Percentiles rank a stretch among this genome's conserved stretches.
phyloP scores from a whole-genome alignment of 1,140 invertebrate genomes.

The Pseudomyrmex flavicornis region DNA sequence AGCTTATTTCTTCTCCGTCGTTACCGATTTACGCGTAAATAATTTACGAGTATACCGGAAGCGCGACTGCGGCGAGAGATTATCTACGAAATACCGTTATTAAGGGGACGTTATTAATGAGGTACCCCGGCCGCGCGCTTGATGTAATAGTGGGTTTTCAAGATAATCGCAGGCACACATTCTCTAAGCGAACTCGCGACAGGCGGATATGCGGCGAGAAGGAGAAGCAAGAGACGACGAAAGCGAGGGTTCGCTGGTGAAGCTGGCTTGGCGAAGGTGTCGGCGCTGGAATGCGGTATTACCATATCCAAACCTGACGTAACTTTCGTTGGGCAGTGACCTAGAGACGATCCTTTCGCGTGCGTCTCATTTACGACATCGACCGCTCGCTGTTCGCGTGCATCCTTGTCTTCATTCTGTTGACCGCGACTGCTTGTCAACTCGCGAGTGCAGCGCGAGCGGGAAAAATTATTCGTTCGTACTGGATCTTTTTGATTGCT shows the following conservation, averaged over 20 bases:
- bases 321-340: conserved; percentile 80
- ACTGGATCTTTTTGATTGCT: conserved; percentile 1
- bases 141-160: conserved; percentile 65
- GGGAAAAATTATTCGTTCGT: conserved; percentile 7
- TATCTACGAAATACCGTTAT: conserved; percentile 68
- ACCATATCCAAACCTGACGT: conserved; percentile 80
- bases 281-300: conserved; percentile 79
- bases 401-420: conserved; percentile 39
- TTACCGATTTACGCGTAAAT: conserved; percentile 48
- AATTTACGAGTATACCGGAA: conserved; percentile 64
- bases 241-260: conserved; percentile 49
- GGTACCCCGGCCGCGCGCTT: conserved; percentile 40
- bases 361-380: conserved; percentile 68
- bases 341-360: conserved; percentile 79
- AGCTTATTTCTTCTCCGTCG: conserved; percentile 52
- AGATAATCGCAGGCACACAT: conserved; percentile 66
- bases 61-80: conserved; percentile 47
- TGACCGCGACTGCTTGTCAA: neutral
- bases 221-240: conserved; percentile 33
- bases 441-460: neutral
- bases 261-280: conserved; percentile 71
- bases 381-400: conserved; percentile 12
- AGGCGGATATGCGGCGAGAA: conserved; percentile 11
- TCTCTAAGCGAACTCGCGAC: conserved; percentile 59
- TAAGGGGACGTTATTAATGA: conserved; percentile 70